Evolutionary conservation across 2,113 vertebrate genomes (phyloP), one percentile per base, ranked within the genome.

Genomic region (Poicephalus meyeri): DNA sequence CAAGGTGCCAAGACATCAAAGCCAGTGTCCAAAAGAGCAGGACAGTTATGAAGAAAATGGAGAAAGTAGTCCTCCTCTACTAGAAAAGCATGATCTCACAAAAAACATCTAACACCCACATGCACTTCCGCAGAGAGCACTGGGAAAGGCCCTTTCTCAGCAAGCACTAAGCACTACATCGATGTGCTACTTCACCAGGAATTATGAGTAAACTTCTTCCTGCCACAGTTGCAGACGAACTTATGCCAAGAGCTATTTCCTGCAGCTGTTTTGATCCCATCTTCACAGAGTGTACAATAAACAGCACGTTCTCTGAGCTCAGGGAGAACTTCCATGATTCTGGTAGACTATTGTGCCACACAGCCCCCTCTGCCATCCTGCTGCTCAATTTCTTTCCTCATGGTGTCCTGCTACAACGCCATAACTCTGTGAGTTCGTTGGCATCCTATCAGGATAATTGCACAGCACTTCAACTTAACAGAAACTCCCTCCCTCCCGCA

Each of bases 371-470:
- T 26, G 11, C 35, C 19, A 26, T 12, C 15, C 46, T 44, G 49
- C 77, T 37, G 46, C 35, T 82, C 55, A 10, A 3, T 24, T 33
- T 42, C 23, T 33, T 39, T n/a, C n/a, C 81, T 17, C 1, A 0
- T 2, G 15, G 17, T 12, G 15, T 6, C 6, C 56, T 31, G 50
- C 37, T 26, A 7, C 41, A 41, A 6, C 0, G 1, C 13, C 4
- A 0, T 11, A 58, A 58, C 53, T 24, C 49, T 1, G 0, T 2
- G 9, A 1, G 2, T 4, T 39, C 29, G 13, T 0, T 11, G 13
- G 31, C 72, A 71, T 9, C 23, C 23, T 16, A 3, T 1, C 11
- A 56, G 14, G 42, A 35, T 16, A 28, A 15, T 4, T 25, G 7
- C 16, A 68, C 23, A 41, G 76, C 14, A 35, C 20, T 3, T 6